phyloP scores from a whole-genome alignment of 2,888 invertebrate species.

The Drosophila nigritarsus region DNA sequence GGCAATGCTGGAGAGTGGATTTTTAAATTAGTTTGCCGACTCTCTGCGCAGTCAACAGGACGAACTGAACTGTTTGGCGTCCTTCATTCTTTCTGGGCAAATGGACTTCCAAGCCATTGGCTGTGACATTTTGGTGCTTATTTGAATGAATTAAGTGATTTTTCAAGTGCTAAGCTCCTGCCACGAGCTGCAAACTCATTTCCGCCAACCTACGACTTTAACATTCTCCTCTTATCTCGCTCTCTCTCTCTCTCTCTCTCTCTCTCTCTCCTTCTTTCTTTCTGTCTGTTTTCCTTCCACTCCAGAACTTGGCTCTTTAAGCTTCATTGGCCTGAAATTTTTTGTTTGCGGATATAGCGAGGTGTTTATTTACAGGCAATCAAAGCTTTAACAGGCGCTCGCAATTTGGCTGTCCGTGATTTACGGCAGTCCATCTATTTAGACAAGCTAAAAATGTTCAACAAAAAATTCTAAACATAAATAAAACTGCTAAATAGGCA shows the following conservation, averaged over 20 bases:
- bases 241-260: conserved; percentile 3
- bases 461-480: conserved; percentile 23
- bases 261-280: conserved; percentile 5
- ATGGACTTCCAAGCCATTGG: conserved; percentile 64
- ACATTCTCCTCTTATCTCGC: conserved; percentile 7
- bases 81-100: conserved; percentile 49
- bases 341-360: conserved; percentile 46
- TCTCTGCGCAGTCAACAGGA: conserved; percentile 24
- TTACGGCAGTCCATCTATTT: conserved; percentile 43
- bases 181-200: conserved; percentile 79
- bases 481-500: conserved; percentile 23
- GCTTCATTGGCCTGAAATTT: conserved; percentile 59
- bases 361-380: conserved; percentile 71
- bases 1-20: conserved; percentile 77
- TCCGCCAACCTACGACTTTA: conserved; percentile 51
- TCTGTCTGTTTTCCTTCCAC: neutral
- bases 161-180: conserved; percentile 78
- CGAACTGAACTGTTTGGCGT: conserved; percentile 33
- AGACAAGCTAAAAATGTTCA: conserved; percentile 14
- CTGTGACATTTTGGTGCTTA: conserved; percentile 71
- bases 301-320: conserved; percentile 34
- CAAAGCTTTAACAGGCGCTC: conserved; percentile 66
- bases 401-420: conserved; percentile 33
- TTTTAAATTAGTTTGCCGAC: conserved; percentile 77
- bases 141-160: conserved; percentile 83